phyloP scores from a whole-genome alignment of 2,888 invertebrate species.

The Hololepta plana region DNA sequence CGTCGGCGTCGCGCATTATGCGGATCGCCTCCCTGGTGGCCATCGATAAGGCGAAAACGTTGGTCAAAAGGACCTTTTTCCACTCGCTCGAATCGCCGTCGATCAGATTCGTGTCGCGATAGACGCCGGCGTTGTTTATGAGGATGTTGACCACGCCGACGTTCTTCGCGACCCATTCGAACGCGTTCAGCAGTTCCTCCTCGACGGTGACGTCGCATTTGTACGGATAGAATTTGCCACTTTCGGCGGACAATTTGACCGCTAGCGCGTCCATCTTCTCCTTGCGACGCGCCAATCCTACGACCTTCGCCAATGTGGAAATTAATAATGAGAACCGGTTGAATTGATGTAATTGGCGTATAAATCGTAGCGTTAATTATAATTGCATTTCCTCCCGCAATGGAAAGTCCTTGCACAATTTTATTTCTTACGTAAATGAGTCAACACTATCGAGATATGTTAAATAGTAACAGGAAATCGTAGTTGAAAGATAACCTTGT shows the following conservation, averaged over 20 bases:
- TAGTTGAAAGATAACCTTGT: too few relatives aligned
- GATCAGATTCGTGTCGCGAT: conserved; percentile 7
- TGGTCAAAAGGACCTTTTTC: conserved; percentile 7
- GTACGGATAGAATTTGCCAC: conserved; percentile 8
- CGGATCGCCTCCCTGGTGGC: conserved; percentile 7
- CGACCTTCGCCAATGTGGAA: too few relatives aligned
- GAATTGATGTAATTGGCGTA: background rate
- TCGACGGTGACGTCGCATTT: conserved; percentile 9
- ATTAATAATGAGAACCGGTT: background rate
- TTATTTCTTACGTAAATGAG: too few relatives aligned
- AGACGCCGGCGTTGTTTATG: conserved; percentile 10
- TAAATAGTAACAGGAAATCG: too few relatives aligned
- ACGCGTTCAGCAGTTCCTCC: conserved; percentile 8
- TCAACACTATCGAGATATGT: too few relatives aligned
- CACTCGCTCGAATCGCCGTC: conserved; percentile 7
- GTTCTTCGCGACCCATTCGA: conserved; percentile 8
- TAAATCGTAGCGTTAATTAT: conserved; percentile 1
- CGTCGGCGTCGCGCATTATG: too few relatives aligned
- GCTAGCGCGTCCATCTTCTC: conserved; percentile 6
- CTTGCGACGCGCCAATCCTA: conserved; percentile 8
- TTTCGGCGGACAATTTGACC: conserved; percentile 5
- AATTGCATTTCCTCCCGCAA: too few relatives aligned
- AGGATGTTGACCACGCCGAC: conserved; percentile 9
- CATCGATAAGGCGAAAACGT: conserved; percentile 7
- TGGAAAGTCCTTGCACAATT: too few relatives aligned